These are phyloP conservation scores for Oreonectes daqikongensis DNA, from an alignment of 2,797 vertebrate genomes.

Conservation along the genomic window DNA sequence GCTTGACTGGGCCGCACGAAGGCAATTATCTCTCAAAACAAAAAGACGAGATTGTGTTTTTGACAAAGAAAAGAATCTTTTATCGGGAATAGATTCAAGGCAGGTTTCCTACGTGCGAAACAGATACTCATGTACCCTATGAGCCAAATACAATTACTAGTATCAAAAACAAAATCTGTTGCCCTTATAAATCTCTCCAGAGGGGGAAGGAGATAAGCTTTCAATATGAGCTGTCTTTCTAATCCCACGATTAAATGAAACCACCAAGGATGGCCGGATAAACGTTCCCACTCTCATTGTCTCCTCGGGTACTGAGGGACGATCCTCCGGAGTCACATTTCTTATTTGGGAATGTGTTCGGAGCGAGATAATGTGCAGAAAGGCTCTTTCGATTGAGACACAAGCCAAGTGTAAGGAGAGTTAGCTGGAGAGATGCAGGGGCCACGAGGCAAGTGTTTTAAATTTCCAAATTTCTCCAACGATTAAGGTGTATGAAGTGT, in stretches of 20 bases:
- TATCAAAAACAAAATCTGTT: conserved; percentile 79
- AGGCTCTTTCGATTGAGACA: conserved; percentile 32
- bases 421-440: not conserved
- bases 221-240: conserved; percentile 71
- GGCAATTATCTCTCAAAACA: conserved; percentile 48
- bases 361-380: conserved; percentile 41
- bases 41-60: conserved; percentile 37
- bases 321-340: conserved; percentile 51
- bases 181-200: conserved; percentile 74
- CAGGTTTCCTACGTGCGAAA: conserved; percentile 68
- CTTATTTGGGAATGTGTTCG: conserved; percentile 39
- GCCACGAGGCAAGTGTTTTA: not conserved
- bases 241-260: conserved; percentile 80
- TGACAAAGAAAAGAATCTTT: conserved; percentile 36
- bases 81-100: conserved; percentile 55
- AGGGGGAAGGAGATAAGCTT: conserved; percentile 74
- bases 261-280: conserved; percentile 74
- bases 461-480: not conserved
- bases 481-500: conserved; percentile 16
- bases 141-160: conserved; percentile 84
- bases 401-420: conserved; percentile 28
- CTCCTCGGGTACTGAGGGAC: conserved; percentile 67
- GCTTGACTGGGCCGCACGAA: not conserved
- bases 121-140: conserved; percentile 78
- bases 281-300: conserved; percentile 65